Conservation (phyloP, 1,140 invertebrate genomes). For the Scaptomyza graminum region DNA sequence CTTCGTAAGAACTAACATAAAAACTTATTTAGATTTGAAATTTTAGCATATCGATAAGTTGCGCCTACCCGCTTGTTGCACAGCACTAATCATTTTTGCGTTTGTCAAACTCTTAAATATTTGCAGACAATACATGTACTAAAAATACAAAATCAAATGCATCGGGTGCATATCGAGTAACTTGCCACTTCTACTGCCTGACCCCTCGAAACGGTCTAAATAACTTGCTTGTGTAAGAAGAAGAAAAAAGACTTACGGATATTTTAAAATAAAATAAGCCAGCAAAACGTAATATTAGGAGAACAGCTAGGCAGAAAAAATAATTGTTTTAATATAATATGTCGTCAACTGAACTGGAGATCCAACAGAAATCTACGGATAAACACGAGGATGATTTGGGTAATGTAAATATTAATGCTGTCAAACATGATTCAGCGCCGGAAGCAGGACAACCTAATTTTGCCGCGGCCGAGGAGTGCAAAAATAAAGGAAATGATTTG, state of each 20-base stretch:
- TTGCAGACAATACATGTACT: conserved; percentile 77
- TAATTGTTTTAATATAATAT: conserved; percentile 62
- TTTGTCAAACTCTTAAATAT: conserved; percentile 60
- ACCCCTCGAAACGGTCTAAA: no score
- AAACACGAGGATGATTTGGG: conserved; percentile 42
- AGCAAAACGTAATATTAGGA: conserved; percentile 70
- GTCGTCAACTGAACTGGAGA: conserved; percentile 68
- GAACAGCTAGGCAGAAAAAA: conserved; percentile 47
- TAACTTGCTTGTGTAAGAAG: no score
- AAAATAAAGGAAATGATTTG: conserved; percentile 92
- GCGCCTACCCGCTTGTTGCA: conserved; percentile 37
- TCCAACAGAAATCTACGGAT: conserved; percentile 54
- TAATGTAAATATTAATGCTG: conserved; percentile 41
- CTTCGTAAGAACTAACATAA: neutral
- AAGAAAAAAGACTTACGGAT: no score
- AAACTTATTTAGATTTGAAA: conserved; percentile 10
- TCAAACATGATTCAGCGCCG: conserved; percentile 49
- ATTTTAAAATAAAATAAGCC: no score
- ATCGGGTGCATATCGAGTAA: no score
- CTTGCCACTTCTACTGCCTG: no score
- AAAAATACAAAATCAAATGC: no score
- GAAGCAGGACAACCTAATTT: conserved; percentile 58
- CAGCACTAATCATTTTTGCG: conserved; percentile 48
- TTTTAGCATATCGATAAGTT: conserved; percentile 34
- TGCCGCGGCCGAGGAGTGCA: conserved; percentile 88